phyloP scores from a whole-genome alignment of 30 jellyfish, hydroid and myxozoan species.

The Hydra vulgaris region DNA sequence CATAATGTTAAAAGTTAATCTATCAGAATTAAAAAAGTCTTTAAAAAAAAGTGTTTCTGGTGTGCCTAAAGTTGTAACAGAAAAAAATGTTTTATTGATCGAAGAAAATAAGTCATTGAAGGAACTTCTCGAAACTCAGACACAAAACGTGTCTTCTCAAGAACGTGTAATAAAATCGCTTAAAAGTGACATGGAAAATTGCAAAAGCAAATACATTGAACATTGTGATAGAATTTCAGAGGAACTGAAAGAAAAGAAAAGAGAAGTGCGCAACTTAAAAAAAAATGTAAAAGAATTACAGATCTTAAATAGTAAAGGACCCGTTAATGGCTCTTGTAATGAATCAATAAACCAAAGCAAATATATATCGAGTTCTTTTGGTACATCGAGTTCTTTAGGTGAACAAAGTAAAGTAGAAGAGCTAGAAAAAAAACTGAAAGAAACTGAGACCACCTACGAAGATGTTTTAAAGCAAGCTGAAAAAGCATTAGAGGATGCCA shows the following conservation, averaged over 20 bases:
- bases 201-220: constrained; percentile 6
- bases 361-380: not conserved
- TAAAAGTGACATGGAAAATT: constrained; percentile 12
- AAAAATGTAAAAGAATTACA: constrained; percentile 17
- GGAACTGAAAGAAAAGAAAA: constrained; percentile 13
- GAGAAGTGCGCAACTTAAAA: constrained; percentile 1
- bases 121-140: constrained; percentile 22
- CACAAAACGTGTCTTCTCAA: constrained; percentile 21
- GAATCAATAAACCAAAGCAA: not conserved
- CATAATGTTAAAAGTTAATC: constrained; percentile 7
- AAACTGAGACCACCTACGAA: constrained; percentile 3
- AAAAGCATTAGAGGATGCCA: constrained; percentile 13
- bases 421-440: constrained; percentile 13
- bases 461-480: constrained; percentile 28
- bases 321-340: not conserved
- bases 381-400: not conserved
- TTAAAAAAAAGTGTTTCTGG: not conserved
- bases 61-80: not conserved
- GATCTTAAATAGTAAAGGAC: not conserved
- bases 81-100: not conserved
- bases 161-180: constrained; percentile 14
- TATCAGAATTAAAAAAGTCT: not conserved
- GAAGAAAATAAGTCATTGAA: constrained; percentile 21
- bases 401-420: constrained; percentile 25
- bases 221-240: constrained; percentile 6